Base-by-base conservation (phyloP, 2,113 vertebrate species). In the Periophthalmodon schlosseri region DNA sequence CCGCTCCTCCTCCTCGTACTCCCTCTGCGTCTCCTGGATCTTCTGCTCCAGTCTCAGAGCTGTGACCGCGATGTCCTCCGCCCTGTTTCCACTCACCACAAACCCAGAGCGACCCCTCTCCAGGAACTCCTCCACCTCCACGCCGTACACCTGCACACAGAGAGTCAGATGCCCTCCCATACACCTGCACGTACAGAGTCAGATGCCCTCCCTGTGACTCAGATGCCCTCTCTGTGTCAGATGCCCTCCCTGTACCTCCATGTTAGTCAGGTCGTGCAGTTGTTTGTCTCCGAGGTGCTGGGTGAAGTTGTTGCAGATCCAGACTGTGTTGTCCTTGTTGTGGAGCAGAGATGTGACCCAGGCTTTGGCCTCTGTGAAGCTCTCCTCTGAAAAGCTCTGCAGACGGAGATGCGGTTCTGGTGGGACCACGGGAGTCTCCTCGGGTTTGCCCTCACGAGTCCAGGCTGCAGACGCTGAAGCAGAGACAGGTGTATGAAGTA, bases 281-380 rank as follows among this genome's bases (percentile, higher is more conserved):
- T 98, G 88, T 0, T 70, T 10, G 66, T 87, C 90, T 9, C 93
- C 90, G 0, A 97, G 77, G 81, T 91, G 92, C 71, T 90, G 85
- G 74, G 97, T 87, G 70, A 89, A 93, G 77, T 95, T 96, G 83
- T 96, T 95, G 66, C 65, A 57, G 83, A 97, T 93, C 23, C 14
- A 0, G 0, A 49, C 0, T 0, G 0, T 0, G 4, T 36, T 10
- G 12, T 7, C 0, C 12, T 16, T 0, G 0, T 1, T 0, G 15
- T 1, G 7, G 50, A 93, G 64, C 77, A 23, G 1, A 86, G 0
- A 0, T 2, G 7, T 1, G 4, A 68, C 52, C 96, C 96, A 98
- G 0, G 0, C 16, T 3, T 81, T 0, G 24, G 96, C 96, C 72
- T 95, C 95, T 11, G 0, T 12, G 12, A 68, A 0, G 0, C 82